Percentiles rank a stretch among this genome's conserved stretches.
Evolutionary conservation across 2,797 vertebrate species (phyloP).

Genomic region (Taenioides sp.): DNA sequence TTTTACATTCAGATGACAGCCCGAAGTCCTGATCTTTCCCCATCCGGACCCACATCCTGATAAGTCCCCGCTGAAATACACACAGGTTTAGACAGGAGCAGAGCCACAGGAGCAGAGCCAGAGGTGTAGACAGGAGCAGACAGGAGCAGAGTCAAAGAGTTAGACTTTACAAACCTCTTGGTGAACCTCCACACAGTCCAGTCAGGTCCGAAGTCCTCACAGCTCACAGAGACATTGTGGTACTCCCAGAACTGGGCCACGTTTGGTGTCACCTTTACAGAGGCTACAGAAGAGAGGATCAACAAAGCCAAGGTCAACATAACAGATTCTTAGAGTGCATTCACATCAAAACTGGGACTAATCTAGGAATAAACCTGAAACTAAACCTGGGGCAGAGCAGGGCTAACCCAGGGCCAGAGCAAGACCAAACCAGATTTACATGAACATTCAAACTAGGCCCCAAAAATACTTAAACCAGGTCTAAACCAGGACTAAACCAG

Average conservation of each 20-base stretch:
- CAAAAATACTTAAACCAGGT: too few species aligned
- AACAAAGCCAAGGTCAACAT: background rate
- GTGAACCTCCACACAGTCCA: constrained; percentile 2
- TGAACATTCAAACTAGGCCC: too few species aligned
- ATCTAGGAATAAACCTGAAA: too few species aligned
- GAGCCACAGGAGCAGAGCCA: background rate
- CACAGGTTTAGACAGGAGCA: background rate
- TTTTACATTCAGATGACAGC: background rate
- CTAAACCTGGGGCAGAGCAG: too few species aligned
- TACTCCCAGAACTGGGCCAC: background rate
- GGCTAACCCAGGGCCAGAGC: background rate
- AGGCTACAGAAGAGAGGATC: background rate
- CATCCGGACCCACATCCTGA: background rate
- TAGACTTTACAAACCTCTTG: background rate
- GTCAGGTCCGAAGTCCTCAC: background rate
- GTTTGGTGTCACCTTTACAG: background rate
- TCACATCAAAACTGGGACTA: too few species aligned
- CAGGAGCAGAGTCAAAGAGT: background rate
- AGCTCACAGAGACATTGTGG: background rate
- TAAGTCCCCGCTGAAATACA: background rate
- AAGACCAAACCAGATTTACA: background rate
- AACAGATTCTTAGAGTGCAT: too few species aligned
- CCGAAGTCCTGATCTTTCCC: background rate
- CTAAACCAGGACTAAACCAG: background rate
- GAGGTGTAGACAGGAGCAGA: too few species aligned